A percentile compares a stretch with the other conserved stretches of the same genome.
Evolutionary conservation across 2,113 vertebrate species (phyloP).

Genomic region (Haemorhous mexicanus): DNA sequence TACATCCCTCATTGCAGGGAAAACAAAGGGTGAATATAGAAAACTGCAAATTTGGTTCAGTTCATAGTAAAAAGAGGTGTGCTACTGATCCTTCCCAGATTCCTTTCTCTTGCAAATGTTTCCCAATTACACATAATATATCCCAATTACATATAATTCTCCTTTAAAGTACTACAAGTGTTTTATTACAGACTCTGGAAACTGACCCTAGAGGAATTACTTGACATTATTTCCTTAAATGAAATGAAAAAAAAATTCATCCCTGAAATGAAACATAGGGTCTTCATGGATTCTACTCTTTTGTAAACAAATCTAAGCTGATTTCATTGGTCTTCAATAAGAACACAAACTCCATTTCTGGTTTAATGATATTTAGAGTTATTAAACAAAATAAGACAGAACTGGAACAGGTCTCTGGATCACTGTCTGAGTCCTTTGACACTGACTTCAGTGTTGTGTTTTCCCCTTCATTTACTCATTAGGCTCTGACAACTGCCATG

Average conservation of each 20-base stretch:
- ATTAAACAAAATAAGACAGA: constrained; percentile 15
- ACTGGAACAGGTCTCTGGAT: neutral
- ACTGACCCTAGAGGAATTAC: neutral
- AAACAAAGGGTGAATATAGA: neutral
- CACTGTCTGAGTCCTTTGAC: neutral
- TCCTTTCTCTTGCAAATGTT: neutral
- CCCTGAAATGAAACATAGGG: neutral
- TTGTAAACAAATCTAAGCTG: neutral
- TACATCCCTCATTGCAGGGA: neutral
- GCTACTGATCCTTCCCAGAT: neutral
- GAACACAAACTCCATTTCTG: neutral
- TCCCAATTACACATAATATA: neutral
- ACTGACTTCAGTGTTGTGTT: neutral
- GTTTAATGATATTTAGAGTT: neutral
- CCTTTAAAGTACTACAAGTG: neutral
- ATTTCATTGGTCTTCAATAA: constrained; percentile 5
- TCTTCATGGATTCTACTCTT: neutral
- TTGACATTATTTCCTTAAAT: neutral
- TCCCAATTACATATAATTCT: neutral
- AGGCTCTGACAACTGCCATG: neutral
- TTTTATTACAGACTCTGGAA: neutral
- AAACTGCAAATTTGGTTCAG: neutral
- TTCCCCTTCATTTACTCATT: constrained; percentile 35
- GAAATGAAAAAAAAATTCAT: neutral
- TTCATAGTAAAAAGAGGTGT: neutral